A percentile compares a stretch with the other conserved stretches of the same genome.
phyloP scores from a whole-genome alignment of 2,888 invertebrate species.

The Sabatieria punctata region DNA sequence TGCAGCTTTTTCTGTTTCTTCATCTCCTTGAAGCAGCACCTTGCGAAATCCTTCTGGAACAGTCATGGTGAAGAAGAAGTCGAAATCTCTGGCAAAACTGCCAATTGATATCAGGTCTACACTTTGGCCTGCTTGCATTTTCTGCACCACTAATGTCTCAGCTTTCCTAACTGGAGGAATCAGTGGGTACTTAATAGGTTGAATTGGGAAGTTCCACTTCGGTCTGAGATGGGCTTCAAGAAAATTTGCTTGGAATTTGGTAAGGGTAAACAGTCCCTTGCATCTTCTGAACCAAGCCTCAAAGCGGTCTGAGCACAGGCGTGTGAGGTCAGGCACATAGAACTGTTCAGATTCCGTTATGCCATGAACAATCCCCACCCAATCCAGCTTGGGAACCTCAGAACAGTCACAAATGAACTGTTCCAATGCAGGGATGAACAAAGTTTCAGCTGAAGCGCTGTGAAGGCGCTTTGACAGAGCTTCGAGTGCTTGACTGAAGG shows the following conservation, averaged over 20 bases:
- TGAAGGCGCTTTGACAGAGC: neutral
- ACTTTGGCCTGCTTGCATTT: neutral
- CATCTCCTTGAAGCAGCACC: neutral
- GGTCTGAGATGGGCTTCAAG: neutral
- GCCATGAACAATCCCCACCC: neutral
- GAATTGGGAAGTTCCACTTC: neutral
- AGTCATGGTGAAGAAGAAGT: neutral
- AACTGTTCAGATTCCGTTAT: neutral
- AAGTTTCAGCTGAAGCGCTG: neutral
- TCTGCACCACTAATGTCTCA: neutral
- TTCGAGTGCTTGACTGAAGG: neutral
- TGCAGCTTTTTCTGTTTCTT: neutral
- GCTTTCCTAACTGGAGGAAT: too few species aligned
- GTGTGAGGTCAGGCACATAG: neutral
- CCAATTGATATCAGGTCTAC: neutral
- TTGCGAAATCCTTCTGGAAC: neutral
- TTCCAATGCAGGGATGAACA: neutral
- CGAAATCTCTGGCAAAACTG: neutral
- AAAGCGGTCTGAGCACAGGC: neutral
- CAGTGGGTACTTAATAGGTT: too few species aligned
- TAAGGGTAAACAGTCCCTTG: neutral
- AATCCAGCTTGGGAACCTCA: neutral
- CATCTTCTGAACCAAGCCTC: neutral
- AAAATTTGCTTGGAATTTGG: neutral
- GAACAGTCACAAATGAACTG: neutral